phyloP scores from a whole-genome alignment of 2,113 vertebrate species.

The Rhynchomys soricoides region DNA sequence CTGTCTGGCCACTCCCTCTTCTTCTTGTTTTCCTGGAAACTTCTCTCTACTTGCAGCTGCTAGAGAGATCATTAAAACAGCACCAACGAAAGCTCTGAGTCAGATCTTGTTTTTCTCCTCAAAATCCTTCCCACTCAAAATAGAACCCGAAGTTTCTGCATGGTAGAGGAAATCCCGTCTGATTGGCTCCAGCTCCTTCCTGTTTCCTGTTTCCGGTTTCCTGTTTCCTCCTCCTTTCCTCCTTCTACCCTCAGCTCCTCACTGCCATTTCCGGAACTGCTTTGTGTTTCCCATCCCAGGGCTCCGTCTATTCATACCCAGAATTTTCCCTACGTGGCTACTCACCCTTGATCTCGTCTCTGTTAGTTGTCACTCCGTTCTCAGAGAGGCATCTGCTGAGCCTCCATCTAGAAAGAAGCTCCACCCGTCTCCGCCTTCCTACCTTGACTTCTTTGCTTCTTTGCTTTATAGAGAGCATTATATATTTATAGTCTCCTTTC shows the following conservation, averaged over 20 bases:
- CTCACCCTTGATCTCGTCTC: not conserved
- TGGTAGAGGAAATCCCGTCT: rapidly evolving
- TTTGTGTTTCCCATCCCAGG: not conserved
- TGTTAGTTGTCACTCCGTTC: not conserved
- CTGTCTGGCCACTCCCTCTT: not conserved
- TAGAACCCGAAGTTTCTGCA: not conserved
- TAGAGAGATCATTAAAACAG: not conserved
- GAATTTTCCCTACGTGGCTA: not conserved
- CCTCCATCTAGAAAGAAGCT: not conserved
- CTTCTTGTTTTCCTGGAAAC: not conserved
- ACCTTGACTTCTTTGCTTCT: not conserved
- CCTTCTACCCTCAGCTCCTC: too few species aligned
- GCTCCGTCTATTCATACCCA: not conserved
- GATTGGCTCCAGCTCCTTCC: too few species aligned
- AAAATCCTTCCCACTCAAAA: not conserved
- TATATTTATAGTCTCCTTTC: not conserved
- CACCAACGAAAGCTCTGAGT: not conserved
- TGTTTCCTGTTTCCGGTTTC: not conserved
- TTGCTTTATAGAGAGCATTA: not conserved
- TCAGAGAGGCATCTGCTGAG: not conserved
- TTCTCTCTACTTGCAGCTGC: not conserved
- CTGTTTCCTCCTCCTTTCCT: not conserved
- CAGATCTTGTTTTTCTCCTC: not conserved
- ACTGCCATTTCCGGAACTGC: not conserved
- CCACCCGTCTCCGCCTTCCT: not conserved